Conservation (phyloP, 2,113 vertebrate species). For the Phylloscopus whistleri region DNA sequence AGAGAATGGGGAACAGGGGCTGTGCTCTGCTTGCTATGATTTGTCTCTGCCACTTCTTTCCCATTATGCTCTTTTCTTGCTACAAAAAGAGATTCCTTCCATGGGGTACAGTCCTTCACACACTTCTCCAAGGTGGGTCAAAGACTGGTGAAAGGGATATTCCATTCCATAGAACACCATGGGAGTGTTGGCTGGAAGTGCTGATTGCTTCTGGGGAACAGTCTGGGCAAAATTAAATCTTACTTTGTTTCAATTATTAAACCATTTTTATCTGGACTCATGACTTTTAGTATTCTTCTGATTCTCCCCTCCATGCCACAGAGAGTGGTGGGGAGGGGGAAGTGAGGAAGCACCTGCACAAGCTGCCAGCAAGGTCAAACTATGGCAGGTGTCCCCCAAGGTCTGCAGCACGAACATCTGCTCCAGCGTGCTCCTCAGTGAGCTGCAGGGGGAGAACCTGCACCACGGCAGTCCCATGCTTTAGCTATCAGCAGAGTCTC, state of each 20-base stretch:
- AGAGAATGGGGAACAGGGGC: not conserved
- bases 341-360: not conserved
- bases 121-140: too few species aligned
- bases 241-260: not conserved
- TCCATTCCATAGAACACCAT: not conserved
- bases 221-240: not conserved
- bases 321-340: not conserved
- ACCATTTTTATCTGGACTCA: not conserved
- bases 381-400: not conserved
- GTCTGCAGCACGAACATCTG: rapidly evolving
- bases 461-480: too few species aligned
- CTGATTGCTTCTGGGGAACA: not conserved
- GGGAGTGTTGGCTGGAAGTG: not conserved
- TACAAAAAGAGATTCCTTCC: rapidly evolving
- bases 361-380: not conserved
- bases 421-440: rapidly evolving
- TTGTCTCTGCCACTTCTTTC: not conserved
- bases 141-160: not conserved
- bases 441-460: not conserved
- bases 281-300: not conserved
- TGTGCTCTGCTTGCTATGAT: rapidly evolving
- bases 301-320: not conserved
- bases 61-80: not conserved
- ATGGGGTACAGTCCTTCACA: not conserved
- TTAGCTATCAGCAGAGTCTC: not conserved